Conservation (phyloP, 2,797 vertebrate species). For the Sebastes oblongus region DNA sequence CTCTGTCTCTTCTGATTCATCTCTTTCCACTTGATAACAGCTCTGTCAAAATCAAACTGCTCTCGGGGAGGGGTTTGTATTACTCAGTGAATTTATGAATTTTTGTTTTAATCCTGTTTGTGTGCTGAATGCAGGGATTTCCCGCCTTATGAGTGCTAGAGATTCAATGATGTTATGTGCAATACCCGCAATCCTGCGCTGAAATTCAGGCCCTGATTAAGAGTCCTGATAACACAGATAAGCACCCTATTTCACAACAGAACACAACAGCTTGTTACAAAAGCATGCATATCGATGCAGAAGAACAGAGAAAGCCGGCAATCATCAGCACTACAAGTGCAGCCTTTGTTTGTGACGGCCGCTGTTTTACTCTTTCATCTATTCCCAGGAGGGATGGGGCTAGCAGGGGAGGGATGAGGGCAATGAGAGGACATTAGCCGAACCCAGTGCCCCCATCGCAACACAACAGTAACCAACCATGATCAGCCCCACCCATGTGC, state of each 20-base stretch:
- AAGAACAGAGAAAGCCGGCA: constrained; percentile 42
- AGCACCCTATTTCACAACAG: constrained; percentile 15
- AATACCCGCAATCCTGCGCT: background rate
- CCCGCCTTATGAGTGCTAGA: background rate
- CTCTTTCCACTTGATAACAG: background rate
- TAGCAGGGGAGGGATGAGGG: constrained; percentile 24
- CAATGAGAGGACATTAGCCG: constrained; percentile 50
- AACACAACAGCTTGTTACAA: constrained; percentile 46
- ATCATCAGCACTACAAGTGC: constrained; percentile 52
- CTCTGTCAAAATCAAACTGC: background rate
- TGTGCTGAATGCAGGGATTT: too few species aligned
- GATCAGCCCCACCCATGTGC: background rate
- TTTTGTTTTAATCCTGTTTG: background rate
- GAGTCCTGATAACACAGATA: background rate
- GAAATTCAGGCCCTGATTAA: background rate
- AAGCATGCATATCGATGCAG: constrained; percentile 45
- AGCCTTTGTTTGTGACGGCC: constrained; percentile 65
- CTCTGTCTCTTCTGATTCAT: background rate
- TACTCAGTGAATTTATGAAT: background rate
- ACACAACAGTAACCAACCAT: background rate
- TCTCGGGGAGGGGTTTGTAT: background rate
- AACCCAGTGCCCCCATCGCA: constrained; percentile 47
- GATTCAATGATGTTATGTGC: background rate
- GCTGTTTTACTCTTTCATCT: constrained; percentile 62
- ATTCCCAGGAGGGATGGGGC: constrained; percentile 46